These are phyloP conservation scores for Syrista parreyssii DNA, from an alignment of 2,888 invertebrate species.

Conservation along the genomic window DNA sequence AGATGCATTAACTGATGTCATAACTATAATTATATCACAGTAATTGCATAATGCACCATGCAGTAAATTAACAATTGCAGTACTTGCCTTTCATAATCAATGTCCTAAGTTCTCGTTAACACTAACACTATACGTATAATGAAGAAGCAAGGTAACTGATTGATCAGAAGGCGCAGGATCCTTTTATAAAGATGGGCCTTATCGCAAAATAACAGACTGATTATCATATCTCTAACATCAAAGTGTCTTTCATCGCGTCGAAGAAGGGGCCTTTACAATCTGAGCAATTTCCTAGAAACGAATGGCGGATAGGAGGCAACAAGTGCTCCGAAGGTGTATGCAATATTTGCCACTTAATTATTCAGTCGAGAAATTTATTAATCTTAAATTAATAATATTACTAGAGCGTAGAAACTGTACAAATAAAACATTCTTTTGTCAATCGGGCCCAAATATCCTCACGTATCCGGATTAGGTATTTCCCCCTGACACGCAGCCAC, in stretches of 20 bases:
- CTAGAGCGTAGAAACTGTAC: too few relatives aligned
- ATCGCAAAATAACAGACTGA: slow-evolving; percentile 36
- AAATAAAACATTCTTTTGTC: too few relatives aligned
- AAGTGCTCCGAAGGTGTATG: too few relatives aligned
- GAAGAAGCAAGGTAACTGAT: slow-evolving; percentile 21
- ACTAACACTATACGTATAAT: slow-evolving; percentile 12
- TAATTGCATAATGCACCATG: background rate
- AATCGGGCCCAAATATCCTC: too few relatives aligned
- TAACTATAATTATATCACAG: background rate
- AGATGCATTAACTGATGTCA: background rate
- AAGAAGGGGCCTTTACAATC: background rate
- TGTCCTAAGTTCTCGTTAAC: slow-evolving; percentile 13
- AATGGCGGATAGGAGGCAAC: too few relatives aligned
- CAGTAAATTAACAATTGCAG: background rate
- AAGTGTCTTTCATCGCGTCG: slow-evolving; percentile 14
- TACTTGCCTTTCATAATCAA: slow-evolving; percentile 28
- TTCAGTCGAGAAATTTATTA: too few relatives aligned
- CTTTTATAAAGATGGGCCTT: slow-evolving; percentile 42
- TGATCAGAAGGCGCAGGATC: slow-evolving; percentile 10
- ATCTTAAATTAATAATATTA: too few relatives aligned
- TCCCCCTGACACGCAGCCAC: too few relatives aligned
- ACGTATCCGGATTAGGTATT: too few relatives aligned
- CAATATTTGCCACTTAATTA: too few relatives aligned
- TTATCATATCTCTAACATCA: slow-evolving; percentile 37
- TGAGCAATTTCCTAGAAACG: background rate